A percentile compares a stretch with the other conserved stretches of the same genome.
Evolutionary conservation across 2,888 invertebrate species (phyloP).

Genomic region (Eristalis pertinax): DNA sequence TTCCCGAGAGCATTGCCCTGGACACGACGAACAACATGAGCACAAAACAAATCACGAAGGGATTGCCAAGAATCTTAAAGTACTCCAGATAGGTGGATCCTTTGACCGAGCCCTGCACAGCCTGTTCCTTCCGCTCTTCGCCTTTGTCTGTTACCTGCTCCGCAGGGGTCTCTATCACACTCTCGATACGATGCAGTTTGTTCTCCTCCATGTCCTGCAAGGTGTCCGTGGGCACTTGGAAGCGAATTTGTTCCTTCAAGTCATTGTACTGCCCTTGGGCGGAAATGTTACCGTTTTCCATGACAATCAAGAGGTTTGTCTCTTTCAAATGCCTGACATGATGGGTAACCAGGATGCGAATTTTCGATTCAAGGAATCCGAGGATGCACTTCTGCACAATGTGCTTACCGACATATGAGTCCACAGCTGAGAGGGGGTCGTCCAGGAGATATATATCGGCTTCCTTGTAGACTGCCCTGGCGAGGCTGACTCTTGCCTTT

Average conservation of each 20-base stretch:
- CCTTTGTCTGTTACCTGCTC: conserved; percentile 71
- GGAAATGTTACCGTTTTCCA: conserved; percentile 80
- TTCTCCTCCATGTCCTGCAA: conserved; percentile 28
- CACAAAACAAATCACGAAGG: conserved; percentile 75
- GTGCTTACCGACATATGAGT: conserved; percentile 87
- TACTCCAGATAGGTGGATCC: conserved; percentile 84
- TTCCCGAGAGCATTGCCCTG: conserved; percentile 85
- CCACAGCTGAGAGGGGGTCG: conserved; percentile 88
- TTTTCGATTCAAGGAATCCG: conserved; percentile 83
- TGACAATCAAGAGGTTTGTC: conserved; percentile 82
- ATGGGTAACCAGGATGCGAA: conserved; percentile 87
- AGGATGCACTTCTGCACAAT: conserved; percentile 87
- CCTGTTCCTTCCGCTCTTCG: conserved; percentile 83
- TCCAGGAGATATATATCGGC: conserved; percentile 88
- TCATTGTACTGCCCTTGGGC: conserved; percentile 74
- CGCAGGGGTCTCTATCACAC: not conserved
- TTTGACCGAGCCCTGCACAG: conserved; percentile 85
- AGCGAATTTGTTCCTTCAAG: conserved; percentile 80
- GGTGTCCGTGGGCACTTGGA: not conserved
- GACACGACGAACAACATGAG: conserved; percentile 83
- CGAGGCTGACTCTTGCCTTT: conserved; percentile 87
- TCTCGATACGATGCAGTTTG: conserved; percentile 28
- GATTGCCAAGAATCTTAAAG: conserved; percentile 83
- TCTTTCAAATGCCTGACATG: conserved; percentile 84
- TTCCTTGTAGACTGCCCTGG: conserved; percentile 86